Evolutionary conservation across 2,797 vertebrate genomes (phyloP).

Genomic region (Enteromius afrohamiltoni): DNA sequence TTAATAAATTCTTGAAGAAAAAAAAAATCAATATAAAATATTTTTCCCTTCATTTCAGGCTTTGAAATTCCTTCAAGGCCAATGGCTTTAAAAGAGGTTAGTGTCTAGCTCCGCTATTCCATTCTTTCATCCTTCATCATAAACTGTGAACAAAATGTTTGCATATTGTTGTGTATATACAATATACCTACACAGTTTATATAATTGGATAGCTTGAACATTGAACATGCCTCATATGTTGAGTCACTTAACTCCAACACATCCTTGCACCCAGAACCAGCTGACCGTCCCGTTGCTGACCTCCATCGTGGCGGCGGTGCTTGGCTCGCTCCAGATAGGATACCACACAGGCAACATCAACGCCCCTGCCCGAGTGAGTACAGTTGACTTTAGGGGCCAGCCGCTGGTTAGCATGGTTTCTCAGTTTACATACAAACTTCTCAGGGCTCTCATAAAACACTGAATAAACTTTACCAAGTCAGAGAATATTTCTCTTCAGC

Average conservation of each 20-base stretch:
- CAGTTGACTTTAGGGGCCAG: slow-evolving; percentile 25
- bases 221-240: neutral
- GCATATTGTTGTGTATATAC: neutral
- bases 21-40: slow-evolving; percentile 45
- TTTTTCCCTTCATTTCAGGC: slow-evolving; percentile 53
- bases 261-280: slow-evolving; percentile 65
- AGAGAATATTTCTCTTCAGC: slow-evolving; percentile 56
- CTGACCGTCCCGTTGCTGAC: slow-evolving; percentile 74
- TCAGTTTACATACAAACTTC: slow-evolving; percentile 61
- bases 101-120: slow-evolving; percentile 45
- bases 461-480: slow-evolving; percentile 61
- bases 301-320: slow-evolving; percentile 77
- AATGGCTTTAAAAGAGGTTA: slow-evolving; percentile 75
- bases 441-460: slow-evolving; percentile 61
- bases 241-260: slow-evolving; percentile 19
- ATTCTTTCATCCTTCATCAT: neutral
- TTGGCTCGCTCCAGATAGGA: slow-evolving; percentile 82
- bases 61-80: slow-evolving; percentile 49
- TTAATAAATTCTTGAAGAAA: neutral
- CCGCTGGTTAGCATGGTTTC: slow-evolving; percentile 41
- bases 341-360: slow-evolving; percentile 84
- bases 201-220: neutral
- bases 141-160: neutral
- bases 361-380: slow-evolving; percentile 78
- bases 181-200: neutral